Evolutionary conservation across 2,888 invertebrate species (phyloP), one percentile per base, ranked within the genome.

Genomic region (Campopleginae sp.): DNA sequence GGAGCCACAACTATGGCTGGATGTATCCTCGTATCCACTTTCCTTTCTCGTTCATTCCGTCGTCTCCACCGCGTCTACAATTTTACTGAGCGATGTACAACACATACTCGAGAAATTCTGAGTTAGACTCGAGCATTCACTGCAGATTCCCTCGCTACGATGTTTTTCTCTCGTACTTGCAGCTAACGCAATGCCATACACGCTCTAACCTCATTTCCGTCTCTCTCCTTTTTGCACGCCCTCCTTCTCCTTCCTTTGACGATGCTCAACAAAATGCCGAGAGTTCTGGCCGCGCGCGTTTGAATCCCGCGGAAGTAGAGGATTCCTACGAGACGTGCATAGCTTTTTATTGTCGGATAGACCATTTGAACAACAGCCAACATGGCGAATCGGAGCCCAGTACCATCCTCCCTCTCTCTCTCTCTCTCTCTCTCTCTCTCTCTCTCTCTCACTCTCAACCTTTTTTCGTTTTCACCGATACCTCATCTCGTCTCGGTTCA

Each of bases 281-380:
- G 80, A 83, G 82, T 79, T 86, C 65, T 82, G 77, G 80, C 84
- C 82, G 72, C 86, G 88, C 87, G 88, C 88, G 89, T 92, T 92
- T 90, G 91, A 91, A 92, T 90, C 90, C 90, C 88, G 87, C 89
- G 90, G 88, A 91, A 92, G 90, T 89, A 86, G 90, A 89, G 90
- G 90, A 91, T 92, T 91, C 91, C 89, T 84, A 89, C 86, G 80
- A 83, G 89, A 91, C 91, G 90, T 91, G 91, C 91, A 91, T 91
- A 88, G 90, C 90, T 91, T 92, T 92, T 93, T 92, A 93, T 92
- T 90, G 92, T 91, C 88, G 89, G 87, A 90, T 91, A 90, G 91
- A 92, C 90, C 90, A 91, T 92, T 93, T 93, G 92, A 93, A 93
- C 92, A 92, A 92, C 90, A 91, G 92, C 93, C 93, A 93, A 92